These are phyloP conservation scores for Leptopilina drosophilae DNA, from an alignment of 2,888 invertebrate genomes.

Conservation along the genomic window DNA sequence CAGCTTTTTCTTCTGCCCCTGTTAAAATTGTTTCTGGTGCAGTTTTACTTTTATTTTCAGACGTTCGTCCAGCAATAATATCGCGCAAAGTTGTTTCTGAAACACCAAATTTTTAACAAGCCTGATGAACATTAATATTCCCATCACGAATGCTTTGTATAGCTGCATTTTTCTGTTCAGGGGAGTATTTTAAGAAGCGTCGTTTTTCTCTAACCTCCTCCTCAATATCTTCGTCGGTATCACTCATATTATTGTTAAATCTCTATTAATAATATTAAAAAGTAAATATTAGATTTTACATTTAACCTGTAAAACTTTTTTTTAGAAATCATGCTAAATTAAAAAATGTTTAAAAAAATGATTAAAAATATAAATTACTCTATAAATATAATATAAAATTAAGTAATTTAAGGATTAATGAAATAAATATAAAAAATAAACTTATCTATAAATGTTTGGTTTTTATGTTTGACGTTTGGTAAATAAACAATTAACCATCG, in stretches of 20 bases:
- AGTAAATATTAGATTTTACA: too few relatives aligned
- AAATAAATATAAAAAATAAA: too few relatives aligned
- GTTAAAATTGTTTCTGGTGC: constrained; percentile 20
- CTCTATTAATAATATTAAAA: too few relatives aligned
- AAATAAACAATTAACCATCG: too few relatives aligned
- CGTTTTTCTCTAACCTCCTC: not conserved
- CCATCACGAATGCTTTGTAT: constrained; percentile 1
- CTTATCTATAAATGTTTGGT: too few relatives aligned
- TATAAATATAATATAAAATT: too few relatives aligned
- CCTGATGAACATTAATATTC: not conserved
- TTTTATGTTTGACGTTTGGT: too few relatives aligned
- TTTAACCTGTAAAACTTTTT: too few relatives aligned
- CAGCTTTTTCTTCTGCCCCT: not conserved
- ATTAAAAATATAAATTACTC: too few relatives aligned
- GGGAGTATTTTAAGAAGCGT: not conserved
- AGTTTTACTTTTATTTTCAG: not conserved
- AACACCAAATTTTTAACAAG: not conserved
- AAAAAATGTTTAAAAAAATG: too few relatives aligned
- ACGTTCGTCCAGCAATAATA: constrained; percentile 6
- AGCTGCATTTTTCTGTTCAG: not conserved
- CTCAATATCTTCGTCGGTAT: not conserved
- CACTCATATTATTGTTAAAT: not conserved
- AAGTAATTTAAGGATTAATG: too few relatives aligned
- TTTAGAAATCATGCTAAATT: too few relatives aligned
- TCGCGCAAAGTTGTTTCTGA: constrained; percentile 27